phyloP scores from a whole-genome alignment of 1,140 invertebrate genomes.

The Thrips palmi region DNA sequence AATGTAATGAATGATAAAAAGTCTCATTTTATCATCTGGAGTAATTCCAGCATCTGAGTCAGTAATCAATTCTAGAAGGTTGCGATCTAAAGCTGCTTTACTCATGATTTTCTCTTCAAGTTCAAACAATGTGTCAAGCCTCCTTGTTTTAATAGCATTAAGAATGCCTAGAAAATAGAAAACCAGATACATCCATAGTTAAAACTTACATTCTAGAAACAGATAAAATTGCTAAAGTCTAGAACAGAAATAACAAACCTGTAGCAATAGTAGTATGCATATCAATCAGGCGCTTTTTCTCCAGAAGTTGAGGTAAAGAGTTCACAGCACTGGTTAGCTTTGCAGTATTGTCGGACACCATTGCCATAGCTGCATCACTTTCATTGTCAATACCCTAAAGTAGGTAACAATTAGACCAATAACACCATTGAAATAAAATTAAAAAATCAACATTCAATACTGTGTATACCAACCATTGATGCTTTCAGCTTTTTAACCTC shows the following conservation, averaged over 20 bases:
- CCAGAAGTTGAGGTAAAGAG: constrained; percentile 86
- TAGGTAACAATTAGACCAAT: constrained; percentile 1
- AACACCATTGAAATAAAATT: not conserved
- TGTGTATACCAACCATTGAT: constrained; percentile 45
- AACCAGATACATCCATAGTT: not conserved
- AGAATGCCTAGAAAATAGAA: constrained; percentile 43
- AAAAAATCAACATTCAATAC: constrained; percentile 1
- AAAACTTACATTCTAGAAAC: constrained; percentile 7
- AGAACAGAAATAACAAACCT: constrained; percentile 25
- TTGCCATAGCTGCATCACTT: constrained; percentile 49
- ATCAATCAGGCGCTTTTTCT: constrained; percentile 93
- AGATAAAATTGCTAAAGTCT: constrained; percentile 2
- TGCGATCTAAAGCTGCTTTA: constrained; percentile 51
- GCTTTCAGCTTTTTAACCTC: constrained; percentile 90
- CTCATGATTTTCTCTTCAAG: constrained; percentile 95
- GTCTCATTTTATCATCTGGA: constrained; percentile 80
- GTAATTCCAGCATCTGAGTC: constrained; percentile 74
- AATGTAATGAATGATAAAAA: constrained; percentile 91
- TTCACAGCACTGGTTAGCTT: constrained; percentile 86
- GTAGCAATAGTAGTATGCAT: constrained; percentile 98
- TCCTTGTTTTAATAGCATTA: constrained; percentile 74
- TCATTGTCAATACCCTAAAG: constrained; percentile 53
- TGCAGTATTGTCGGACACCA: constrained; percentile 88
- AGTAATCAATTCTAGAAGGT: constrained; percentile 59
- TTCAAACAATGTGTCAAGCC: constrained; percentile 93